These are phyloP conservation scores for Notoglanidium macrostoma DNA, from an alignment of 2,797 vertebrate genomes.

Conservation along the genomic window DNA sequence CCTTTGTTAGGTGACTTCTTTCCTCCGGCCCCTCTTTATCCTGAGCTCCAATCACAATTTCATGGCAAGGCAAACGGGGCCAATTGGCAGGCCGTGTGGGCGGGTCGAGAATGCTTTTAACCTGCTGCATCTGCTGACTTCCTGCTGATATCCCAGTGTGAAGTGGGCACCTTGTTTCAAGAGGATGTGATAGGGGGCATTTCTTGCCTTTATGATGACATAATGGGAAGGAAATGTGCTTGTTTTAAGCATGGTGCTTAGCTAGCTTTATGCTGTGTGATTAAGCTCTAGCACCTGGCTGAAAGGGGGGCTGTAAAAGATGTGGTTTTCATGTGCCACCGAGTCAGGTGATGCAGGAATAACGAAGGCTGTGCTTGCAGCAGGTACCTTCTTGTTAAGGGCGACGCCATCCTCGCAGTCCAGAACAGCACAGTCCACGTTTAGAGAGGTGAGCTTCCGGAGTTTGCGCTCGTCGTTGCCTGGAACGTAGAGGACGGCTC, in stretches of 20 bases:
- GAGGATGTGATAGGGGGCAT: conserved; percentile 70
- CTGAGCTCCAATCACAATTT: conserved; percentile 79
- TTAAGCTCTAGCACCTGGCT: conserved; percentile 75
- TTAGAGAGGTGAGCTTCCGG: conserved; percentile 85
- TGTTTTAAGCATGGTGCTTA: conserved; percentile 77
- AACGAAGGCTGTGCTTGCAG: background rate
- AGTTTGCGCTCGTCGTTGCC: conserved; percentile 94
- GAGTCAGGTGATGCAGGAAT: conserved; percentile 40
- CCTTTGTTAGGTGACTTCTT: conserved; percentile 75
- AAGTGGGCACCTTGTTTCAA: conserved; percentile 83
- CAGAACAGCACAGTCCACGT: conserved; percentile 92
- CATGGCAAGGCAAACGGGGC: conserved; percentile 74
- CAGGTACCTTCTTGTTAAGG: conserved; percentile 88
- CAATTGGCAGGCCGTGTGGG: conserved; percentile 77
- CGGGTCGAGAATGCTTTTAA: conserved; percentile 80
- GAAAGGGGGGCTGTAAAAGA: conserved; percentile 54
- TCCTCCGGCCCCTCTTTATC: conserved; percentile 67
- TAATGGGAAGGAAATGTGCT: conserved; percentile 76
- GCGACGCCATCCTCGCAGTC: conserved; percentile 98
- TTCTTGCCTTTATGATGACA: conserved; percentile 70
- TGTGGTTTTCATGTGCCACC: conserved; percentile 27
- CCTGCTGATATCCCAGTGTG: conserved; percentile 80
- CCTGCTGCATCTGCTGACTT: conserved; percentile 82
- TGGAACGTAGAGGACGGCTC: conserved; percentile 93
- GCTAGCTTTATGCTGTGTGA: conserved; percentile 74